phyloP scores from a whole-genome alignment of 1,140 invertebrate species.

The Drosophila pallidifrons region DNA sequence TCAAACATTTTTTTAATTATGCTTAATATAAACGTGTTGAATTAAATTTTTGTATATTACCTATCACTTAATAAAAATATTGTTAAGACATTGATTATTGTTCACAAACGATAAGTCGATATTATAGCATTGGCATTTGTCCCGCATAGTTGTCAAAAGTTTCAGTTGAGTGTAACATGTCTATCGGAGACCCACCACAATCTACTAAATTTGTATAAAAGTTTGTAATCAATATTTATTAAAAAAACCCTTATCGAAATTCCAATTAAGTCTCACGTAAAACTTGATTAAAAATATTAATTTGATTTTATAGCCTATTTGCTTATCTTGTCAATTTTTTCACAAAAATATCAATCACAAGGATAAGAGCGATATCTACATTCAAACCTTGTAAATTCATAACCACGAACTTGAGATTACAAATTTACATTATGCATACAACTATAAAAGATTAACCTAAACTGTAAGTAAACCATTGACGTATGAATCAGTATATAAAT shows the following conservation, averaged over 20 bases:
- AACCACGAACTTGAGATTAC: too few species aligned
- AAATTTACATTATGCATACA: too few species aligned
- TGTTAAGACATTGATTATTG: neutral
- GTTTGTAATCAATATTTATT: conserved; percentile 8
- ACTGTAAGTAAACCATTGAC: too few species aligned
- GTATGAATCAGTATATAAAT: too few species aligned
- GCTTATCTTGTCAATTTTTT: neutral
- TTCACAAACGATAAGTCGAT: neutral
- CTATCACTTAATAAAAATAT: neutral
- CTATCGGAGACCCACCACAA: neutral
- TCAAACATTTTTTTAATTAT: too few species aligned
- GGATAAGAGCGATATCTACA: too few species aligned
- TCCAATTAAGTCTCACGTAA: neutral
- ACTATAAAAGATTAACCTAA: too few species aligned
- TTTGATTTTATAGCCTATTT: neutral
- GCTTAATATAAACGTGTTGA: too few species aligned
- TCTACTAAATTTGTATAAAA: neutral
- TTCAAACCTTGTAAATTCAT: too few species aligned
- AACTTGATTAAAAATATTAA: neutral
- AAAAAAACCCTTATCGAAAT: neutral
- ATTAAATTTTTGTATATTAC: too few species aligned
- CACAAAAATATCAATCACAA: neutral
- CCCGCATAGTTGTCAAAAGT: neutral
- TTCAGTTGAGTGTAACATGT: neutral
- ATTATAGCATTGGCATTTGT: neutral